Evolutionary conservation across 2,797 vertebrate genomes (phyloP).

Genomic region (Crocodylus rhombifer): DNA sequence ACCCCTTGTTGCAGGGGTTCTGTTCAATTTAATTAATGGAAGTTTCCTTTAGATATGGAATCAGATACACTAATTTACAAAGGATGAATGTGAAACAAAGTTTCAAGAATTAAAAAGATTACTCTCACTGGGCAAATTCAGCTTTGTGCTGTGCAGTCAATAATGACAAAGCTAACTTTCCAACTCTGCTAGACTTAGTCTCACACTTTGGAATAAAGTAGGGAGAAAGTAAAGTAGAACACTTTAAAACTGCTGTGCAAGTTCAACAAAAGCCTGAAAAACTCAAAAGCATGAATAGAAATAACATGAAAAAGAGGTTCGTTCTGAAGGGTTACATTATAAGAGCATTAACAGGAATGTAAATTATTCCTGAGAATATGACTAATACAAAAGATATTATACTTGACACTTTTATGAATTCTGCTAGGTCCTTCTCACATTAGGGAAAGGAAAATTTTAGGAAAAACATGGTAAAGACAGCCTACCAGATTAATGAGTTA

Average conservation of each 20-base stretch:
- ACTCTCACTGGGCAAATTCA: not conserved
- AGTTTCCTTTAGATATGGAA: not conserved
- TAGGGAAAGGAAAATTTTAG: not conserved
- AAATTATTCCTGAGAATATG: not conserved
- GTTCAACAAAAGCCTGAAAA: not conserved
- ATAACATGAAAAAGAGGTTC: not conserved
- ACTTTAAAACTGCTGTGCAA: not conserved
- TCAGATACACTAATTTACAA: not conserved
- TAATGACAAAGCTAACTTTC: not conserved
- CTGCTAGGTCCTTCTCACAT: not conserved
- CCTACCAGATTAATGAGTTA: not conserved
- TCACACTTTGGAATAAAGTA: not conserved
- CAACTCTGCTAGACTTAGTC: not conserved
- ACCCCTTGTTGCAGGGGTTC: no score
- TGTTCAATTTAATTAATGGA: no score
- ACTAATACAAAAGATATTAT: not conserved
- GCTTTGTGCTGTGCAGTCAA: not conserved
- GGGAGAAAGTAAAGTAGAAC: not conserved
- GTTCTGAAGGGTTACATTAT: not conserved
- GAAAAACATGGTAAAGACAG: not conserved
- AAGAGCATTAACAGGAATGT: not conserved
- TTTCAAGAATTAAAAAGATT: not conserved
- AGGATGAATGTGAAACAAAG: not conserved
- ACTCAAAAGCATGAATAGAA: not conserved
- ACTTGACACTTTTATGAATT: not conserved